Evolutionary conservation across 1,140 invertebrate species (phyloP), one percentile per base, ranked within the genome.

Genomic region (Drosophila sturtevanti): DNA sequence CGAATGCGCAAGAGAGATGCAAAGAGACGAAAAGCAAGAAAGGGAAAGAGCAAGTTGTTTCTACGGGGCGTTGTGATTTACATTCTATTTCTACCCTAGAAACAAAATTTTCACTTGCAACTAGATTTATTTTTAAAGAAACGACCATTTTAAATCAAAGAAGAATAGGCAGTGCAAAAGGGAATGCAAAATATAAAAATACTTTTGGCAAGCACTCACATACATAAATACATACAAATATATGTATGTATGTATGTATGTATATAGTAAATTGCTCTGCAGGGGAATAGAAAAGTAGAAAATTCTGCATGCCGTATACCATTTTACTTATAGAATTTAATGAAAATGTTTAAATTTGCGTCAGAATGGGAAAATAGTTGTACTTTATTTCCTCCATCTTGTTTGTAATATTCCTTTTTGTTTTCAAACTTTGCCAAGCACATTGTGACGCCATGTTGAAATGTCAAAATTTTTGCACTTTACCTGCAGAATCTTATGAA

Each of bases 1-100:
- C 18, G 44, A 7, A 16, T 9, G n/a, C 10, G n/a, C n/a, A 51
- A 9, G 54, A 56, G 54, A 56, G 27, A 56, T 27, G n/a, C 7
- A 24, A 4, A 51, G 51, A 24, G 21, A 52, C 10, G 22, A n/a
- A 24, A 27, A 52, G 12, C 5, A 54, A 4, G 10, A 27, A 54
- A 27, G 1, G 18, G 14, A 35, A 56, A 56, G 22, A 31, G 10
- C 16, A 21, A 21, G 14, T 4, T 10, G 66, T 22, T 52, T 21
- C 52, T 54, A 37, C 58, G 68, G 72, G 63, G 62, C 68, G 55
- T 59, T 63, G 78, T 68, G 84, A 89, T 89, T 89, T 89, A 84
- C 80, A 84, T 89, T 89, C 70, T 89, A 84, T 89, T 89, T 89
- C 70, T 89, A 84, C 79, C 84, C 85, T 75, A 89, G 84, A 78